Percentiles rank a stretch among this genome's conserved stretches.
phyloP scores from a whole-genome alignment of 2,797 vertebrate genomes.

The Phoeniculus purpureus region DNA sequence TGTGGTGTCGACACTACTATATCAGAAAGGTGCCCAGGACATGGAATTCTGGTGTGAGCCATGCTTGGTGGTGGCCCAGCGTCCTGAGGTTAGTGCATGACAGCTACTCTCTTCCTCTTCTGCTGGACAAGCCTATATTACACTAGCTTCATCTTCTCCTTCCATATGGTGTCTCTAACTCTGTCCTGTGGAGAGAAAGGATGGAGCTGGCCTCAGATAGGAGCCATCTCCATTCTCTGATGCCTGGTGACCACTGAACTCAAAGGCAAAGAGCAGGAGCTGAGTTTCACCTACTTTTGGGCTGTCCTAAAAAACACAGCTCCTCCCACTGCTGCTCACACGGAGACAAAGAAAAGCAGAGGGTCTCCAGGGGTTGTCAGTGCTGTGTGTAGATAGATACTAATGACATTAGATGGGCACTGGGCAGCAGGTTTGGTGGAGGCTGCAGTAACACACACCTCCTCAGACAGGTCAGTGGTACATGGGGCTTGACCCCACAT shows the following conservation, averaged over 20 bases:
- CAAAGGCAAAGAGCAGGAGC: background rate
- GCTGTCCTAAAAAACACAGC: background rate
- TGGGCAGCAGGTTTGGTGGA: background rate
- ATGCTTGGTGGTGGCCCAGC: background rate
- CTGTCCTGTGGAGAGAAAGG: background rate
- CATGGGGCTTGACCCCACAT: slow-evolving; percentile 45
- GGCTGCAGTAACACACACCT: background rate
- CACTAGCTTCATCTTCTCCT: background rate
- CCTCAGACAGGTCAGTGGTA: slow-evolving; percentile 9
- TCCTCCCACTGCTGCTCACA: slow-evolving; percentile 7
- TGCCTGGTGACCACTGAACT: background rate
- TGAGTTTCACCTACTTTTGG: background rate
- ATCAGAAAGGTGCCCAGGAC: background rate
- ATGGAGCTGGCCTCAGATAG: background rate
- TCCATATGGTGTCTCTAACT: fast-evolving
- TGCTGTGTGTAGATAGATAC: background rate
- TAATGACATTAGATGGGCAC: background rate
- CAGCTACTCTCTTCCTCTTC: background rate
- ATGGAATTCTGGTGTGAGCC: background rate
- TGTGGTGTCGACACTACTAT: background rate
- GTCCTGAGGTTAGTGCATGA: background rate
- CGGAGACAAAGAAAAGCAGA: background rate
- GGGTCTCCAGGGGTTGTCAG: background rate
- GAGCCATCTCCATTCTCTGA: background rate
- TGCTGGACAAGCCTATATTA: background rate